Evolutionary conservation across 2,888 invertebrate species (phyloP).

Genomic region (Polyploca ridens): DNA sequence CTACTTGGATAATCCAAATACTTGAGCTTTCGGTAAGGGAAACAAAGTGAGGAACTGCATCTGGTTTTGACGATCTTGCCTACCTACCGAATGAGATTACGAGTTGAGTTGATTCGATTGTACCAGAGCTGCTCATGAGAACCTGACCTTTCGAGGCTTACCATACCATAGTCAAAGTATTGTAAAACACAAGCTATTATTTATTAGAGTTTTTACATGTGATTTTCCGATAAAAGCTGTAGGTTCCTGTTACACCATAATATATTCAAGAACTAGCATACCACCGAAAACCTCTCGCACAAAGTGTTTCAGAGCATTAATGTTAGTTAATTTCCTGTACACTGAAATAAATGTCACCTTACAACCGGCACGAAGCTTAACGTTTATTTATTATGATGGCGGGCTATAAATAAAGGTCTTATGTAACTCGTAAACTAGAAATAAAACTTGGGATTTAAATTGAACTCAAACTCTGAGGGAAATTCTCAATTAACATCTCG

Average conservation of each 20-base stretch:
- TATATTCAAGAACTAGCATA: background rate
- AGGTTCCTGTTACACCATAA: background rate
- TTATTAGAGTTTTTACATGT: no score
- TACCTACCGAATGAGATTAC: no score
- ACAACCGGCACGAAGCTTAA: slow-evolving; percentile 2
- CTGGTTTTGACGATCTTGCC: no score
- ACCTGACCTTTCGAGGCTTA: no score
- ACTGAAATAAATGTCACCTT: slow-evolving; percentile 7
- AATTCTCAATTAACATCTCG: background rate
- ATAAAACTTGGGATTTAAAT: slow-evolving; percentile 1
- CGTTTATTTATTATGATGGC: slow-evolving; percentile 5
- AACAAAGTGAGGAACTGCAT: no score
- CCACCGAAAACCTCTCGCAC: background rate
- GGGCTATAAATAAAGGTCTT: background rate
- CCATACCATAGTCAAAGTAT: no score
- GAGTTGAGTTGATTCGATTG: no score
- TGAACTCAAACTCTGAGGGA: background rate
- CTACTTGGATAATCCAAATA: no score
- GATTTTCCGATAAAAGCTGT: no score
- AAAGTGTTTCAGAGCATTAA: background rate
- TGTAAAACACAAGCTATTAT: no score
- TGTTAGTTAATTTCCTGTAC: slow-evolving; percentile 5
- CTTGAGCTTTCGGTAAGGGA: no score
- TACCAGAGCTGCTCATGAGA: no score
- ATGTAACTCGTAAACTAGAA: slow-evolving; percentile 1